Conservation (phyloP, 2,888 invertebrate species). For the Carpatolechia fugitivella region DNA sequence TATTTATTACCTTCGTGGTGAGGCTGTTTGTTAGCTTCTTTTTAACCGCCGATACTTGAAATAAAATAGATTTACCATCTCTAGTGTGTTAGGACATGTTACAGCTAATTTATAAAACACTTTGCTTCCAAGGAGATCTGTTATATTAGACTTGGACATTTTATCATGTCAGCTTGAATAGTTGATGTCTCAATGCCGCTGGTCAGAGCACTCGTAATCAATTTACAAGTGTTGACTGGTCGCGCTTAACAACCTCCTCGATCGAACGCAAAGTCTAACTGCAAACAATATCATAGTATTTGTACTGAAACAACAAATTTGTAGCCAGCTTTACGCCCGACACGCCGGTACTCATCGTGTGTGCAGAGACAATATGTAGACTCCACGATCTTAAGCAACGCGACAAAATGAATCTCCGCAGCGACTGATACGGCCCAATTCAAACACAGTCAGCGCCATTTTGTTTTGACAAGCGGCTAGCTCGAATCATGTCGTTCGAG, state of each 20-base stretch:
- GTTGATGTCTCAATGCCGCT: slow-evolving; percentile 3
- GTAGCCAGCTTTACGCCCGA: slow-evolving; percentile 76
- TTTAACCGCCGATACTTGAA: too few species aligned
- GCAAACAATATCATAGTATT: slow-evolving; percentile 78
- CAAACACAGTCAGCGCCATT: slow-evolving; percentile 78
- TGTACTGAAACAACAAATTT: slow-evolving; percentile 78
- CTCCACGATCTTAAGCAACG: slow-evolving; percentile 76
- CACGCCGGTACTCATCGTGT: slow-evolving; percentile 71
- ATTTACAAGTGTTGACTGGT: slow-evolving; percentile 53
- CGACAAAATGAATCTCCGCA: slow-evolving; percentile 79
- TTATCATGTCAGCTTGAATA: not conserved
- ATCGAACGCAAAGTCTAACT: slow-evolving; percentile 73
- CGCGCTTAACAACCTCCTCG: slow-evolving; percentile 67
- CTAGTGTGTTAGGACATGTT: too few species aligned
- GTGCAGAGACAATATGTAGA: slow-evolving; percentile 77
- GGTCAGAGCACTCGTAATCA: slow-evolving; percentile 42
- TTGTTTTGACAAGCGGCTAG: slow-evolving; percentile 77
- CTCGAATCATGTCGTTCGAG: slow-evolving; percentile 35
- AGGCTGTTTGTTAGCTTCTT: too few species aligned
- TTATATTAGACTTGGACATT: too few species aligned
- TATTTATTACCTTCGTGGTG: too few species aligned
- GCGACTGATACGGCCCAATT: slow-evolving; percentile 79
- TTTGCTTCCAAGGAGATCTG: too few species aligned
- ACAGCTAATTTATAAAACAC: too few species aligned
- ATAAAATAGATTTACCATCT: too few species aligned